Percentiles rank a stretch among this genome's conserved stretches.
Evolutionary conservation across 2,113 vertebrate genomes (phyloP).

Genomic region (Notechis scutatus): DNA sequence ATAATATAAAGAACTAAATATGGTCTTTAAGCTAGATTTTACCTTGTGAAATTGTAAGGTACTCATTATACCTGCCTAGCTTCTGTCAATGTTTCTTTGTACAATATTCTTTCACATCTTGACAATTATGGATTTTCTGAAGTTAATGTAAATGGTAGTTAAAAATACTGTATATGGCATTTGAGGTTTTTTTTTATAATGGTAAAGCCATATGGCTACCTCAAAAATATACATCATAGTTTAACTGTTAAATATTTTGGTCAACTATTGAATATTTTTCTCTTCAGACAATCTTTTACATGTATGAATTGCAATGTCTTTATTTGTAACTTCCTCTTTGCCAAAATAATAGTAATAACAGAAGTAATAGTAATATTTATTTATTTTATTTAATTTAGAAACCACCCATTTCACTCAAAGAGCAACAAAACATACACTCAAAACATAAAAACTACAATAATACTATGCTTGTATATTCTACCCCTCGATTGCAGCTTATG

Average conservation of each 20-base stretch:
- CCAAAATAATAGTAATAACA: neutral
- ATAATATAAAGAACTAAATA: no score
- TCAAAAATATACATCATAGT: neutral
- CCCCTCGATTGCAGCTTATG: neutral
- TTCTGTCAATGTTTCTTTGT: neutral
- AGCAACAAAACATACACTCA: no score
- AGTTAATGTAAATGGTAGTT: neutral
- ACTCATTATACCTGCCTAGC: neutral
- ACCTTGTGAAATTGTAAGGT: neutral
- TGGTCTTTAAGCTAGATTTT: neutral
- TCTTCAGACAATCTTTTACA: neutral
- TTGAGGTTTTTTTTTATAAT: neutral
- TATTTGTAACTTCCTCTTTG: neutral
- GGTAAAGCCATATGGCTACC: neutral
- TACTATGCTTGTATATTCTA: neutral
- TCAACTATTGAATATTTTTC: neutral
- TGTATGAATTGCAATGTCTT: neutral
- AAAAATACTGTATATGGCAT: neutral
- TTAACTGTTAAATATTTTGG: neutral
- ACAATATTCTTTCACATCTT: neutral
- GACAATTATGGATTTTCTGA: neutral
- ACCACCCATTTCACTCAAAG: no score
- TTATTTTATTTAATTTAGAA: no score
- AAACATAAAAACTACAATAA: neutral
- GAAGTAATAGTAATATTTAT: neutral